phyloP scores from a whole-genome alignment of 2,888 invertebrate genomes.

The Electrophaes corylata region DNA sequence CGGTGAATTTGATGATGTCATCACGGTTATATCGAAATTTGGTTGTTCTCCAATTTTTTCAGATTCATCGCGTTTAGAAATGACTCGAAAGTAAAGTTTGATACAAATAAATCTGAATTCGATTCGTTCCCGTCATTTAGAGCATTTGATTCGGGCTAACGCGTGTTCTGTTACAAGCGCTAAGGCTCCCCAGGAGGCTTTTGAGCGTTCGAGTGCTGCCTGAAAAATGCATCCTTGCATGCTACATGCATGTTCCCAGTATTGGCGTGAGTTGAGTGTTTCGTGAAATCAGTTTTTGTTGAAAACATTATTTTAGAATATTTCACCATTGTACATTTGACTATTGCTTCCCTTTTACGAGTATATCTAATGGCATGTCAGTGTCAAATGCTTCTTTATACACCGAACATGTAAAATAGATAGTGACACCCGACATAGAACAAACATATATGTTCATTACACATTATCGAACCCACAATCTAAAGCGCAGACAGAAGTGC shows the following conservation, averaged over 20 bases:
- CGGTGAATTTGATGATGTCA: too few relatives aligned
- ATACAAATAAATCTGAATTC: too few relatives aligned
- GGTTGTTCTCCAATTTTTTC: too few relatives aligned
- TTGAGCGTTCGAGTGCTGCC: constrained; percentile 12
- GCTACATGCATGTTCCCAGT: background rate
- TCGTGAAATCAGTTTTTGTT: background rate
- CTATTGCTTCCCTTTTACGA: too few relatives aligned
- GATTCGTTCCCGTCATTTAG: background rate
- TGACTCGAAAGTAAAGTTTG: background rate
- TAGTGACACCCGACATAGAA: too few relatives aligned
- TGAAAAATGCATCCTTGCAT: constrained; percentile 15
- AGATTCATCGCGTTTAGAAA: background rate
- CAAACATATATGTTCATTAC: too few relatives aligned
- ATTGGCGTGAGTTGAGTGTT: background rate
- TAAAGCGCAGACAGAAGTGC: too few relatives aligned
- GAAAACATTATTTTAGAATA: background rate
- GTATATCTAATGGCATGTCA: too few relatives aligned
- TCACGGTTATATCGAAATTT: too few relatives aligned
- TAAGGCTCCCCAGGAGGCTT: background rate
- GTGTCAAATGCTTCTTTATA: too few relatives aligned
- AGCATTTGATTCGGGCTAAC: background rate
- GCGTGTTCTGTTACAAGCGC: background rate
- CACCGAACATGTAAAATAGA: too few relatives aligned
- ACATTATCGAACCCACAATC: too few relatives aligned
- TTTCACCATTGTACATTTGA: background rate